Conservation (phyloP, 2,888 invertebrate genomes). For the Thecocarcelia acutangulata region DNA sequence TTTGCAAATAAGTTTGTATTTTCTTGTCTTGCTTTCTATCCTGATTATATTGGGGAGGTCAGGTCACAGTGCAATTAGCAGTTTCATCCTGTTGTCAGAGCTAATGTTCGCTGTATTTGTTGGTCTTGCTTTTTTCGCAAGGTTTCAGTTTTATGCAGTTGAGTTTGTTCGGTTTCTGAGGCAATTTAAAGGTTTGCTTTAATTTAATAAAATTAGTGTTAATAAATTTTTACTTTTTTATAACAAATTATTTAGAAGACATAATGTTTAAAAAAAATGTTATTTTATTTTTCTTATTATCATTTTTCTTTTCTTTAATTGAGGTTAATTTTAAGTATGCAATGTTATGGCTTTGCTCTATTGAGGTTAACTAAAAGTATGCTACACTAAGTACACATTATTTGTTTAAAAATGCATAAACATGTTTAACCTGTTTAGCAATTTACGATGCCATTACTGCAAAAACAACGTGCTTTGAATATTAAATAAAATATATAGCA, state of each 20-base stretch:
- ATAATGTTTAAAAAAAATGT: conserved; percentile 12
- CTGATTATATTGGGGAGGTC: conserved; percentile 61
- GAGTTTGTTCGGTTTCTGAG: conserved; percentile 58
- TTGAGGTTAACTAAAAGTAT: conserved; percentile 65
- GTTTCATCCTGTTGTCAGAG: conserved; percentile 57
- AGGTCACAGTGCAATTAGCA: conserved; percentile 67
- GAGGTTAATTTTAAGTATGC: conserved; percentile 59
- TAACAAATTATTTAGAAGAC: conserved; percentile 40
- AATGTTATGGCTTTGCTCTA: conserved; percentile 46
- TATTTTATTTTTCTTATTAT: not conserved
- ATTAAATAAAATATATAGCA: conserved; percentile 46
- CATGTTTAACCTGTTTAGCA: conserved; percentile 69
- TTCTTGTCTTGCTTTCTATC: conserved; percentile 56
- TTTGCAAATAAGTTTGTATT: conserved; percentile 58
- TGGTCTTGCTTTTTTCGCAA: conserved; percentile 44
- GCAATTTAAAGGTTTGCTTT: conserved; percentile 50
- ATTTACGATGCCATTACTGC: conserved; percentile 54
- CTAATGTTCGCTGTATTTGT: conserved; percentile 19
- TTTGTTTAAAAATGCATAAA: conserved; percentile 60
- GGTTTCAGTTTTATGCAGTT: not conserved
- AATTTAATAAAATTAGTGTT: conserved; percentile 55
- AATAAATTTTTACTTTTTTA: not conserved
- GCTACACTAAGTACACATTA: conserved; percentile 37
- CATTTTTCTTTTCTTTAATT: conserved; percentile 28
- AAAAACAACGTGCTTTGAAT: conserved; percentile 57